Evolutionary conservation across 2,888 invertebrate species (phyloP), one percentile per base, ranked within the genome.

Genomic region (Drosophila prolongata): DNA sequence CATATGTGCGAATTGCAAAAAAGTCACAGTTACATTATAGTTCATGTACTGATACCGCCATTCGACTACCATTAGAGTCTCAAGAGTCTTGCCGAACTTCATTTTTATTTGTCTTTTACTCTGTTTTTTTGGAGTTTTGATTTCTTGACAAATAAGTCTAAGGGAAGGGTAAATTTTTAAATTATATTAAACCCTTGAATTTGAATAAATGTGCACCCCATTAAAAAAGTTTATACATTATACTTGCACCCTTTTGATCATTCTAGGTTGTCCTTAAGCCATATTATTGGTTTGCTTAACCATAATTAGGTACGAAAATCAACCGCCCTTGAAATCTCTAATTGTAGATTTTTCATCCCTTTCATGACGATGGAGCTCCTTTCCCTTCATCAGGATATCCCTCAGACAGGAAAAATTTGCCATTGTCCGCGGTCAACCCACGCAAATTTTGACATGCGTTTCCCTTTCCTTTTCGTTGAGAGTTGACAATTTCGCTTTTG

Each of bases 11-110:
- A 3, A 2, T 34, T 4, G 6, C 9, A 5, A 6, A 3, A 1
- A 16, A 8, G 2, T 30, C 10, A 1, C 0, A 19, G 3, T 70
- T 53, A 89, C 97, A 94, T 96, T 95, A 92, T 97, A 97, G 86
- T 95, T 95, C 79, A 97, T 96, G 89, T 96, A 99, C 92, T 99
- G 99, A 92, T 98, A 98, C 72, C 99, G 95, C 99, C 99, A 99
- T 94, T 99, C 99, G 4, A 98, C 98, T 66, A 99, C 99, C 86
- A 99, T 97, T 91, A 98, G 98, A 50, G 98, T 97, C 66, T 96
- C 95, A 70, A 99, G 94, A 93, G 98, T 98, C 92, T 99, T 98
- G 0, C 98, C 97, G 92, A 99, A 99, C 94, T 98, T 99, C 99
- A 99, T 99, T 47, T 34, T 47, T 1, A 11, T 6, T 10, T 1